Evolutionary conservation across 2,797 vertebrate genomes (phyloP), one percentile per base, ranked within the genome.

Genomic region (Sebastes cheni): DNA sequence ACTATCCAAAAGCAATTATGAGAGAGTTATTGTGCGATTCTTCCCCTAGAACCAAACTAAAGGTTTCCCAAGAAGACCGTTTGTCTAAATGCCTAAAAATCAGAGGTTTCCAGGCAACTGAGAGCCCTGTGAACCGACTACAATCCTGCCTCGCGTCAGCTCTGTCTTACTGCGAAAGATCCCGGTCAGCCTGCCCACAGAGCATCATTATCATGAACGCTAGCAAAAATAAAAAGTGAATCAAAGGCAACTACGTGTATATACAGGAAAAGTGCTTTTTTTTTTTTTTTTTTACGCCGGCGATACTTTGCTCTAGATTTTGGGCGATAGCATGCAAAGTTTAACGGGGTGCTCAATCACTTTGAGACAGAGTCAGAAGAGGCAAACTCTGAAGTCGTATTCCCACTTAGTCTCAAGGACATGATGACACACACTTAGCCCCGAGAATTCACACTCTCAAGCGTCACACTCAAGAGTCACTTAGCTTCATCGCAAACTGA

Each of bases 391-490:
- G 72, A 88, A 76, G 75, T 79, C 59, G 13, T 64, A 82, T 81
- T 87, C 75, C 78, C 73, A 81, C 80, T 89, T 81, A 77, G 81
- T 88, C 84, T 93, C 90, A 93, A 94, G 93, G 92, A 93, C 91
- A 85, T 86, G 90, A 91, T 90, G 89, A 83, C 82, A 79, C 75
- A 68, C 88, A 85, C 89, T 91, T 77, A 79, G 84, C 80, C 81
- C 59, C 0, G 14, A 84, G 85, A 77, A 66, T 80, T 87, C 71
- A n/a, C 80, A 83, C 83, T 79, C 85, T 87, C 79, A 29, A 86
- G 86, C 67, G 42, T 83, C 85, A 74, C 73, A 79, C 84, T 89
- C 75, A 58, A 91, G 85, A 91, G 88, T 87, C 91, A 90, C 91
- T 94, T 90, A 83, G 77, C 80, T 81, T 79, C 89, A 36, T 85